These are phyloP conservation scores for Camponotus vicinus DNA, from an alignment of 1,140 invertebrate species.

Conservation along the genomic window DNA sequence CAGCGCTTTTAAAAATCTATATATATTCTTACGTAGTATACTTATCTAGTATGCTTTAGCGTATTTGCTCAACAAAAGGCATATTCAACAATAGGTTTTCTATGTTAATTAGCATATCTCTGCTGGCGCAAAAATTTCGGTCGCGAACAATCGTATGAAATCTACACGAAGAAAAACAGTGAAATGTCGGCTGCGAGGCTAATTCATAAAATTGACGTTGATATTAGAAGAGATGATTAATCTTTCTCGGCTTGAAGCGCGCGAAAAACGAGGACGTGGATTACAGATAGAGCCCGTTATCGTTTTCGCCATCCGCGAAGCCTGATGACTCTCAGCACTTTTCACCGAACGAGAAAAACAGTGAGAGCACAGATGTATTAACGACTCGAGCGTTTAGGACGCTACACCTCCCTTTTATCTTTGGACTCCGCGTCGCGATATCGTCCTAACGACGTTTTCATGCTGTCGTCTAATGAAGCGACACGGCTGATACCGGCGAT, in stretches of 20 bases:
- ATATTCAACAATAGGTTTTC: slow-evolving; percentile 23
- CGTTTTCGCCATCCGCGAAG: slow-evolving; percentile 1
- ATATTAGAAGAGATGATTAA: slow-evolving; percentile 50
- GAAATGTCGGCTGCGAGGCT: slow-evolving; percentile 6
- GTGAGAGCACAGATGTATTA: slow-evolving; percentile 17
- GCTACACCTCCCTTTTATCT: slow-evolving; percentile 15
- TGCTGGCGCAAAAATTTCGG: neutral
- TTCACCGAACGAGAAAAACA: neutral
- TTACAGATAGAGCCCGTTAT: slow-evolving; percentile 13
- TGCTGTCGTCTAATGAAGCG: slow-evolving; percentile 40
- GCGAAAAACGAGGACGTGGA: slow-evolving; percentile 16
- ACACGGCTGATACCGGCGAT: slow-evolving; percentile 2
- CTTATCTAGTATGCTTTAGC: neutral
- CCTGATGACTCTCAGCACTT: neutral
- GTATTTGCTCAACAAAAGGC: neutral
- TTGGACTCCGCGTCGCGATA: neutral
- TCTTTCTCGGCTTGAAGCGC: neutral
- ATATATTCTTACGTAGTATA: neutral
- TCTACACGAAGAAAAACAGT: slow-evolving; percentile 14
- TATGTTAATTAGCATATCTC: slow-evolving; percentile 12
- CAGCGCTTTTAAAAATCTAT: neutral
- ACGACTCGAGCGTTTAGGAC: neutral
- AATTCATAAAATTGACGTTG: slow-evolving; percentile 22
- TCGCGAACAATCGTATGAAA: neutral
- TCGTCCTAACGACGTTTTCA: slow-evolving; percentile 15